Base-by-base conservation (phyloP, 2,113 vertebrate species). In the Rhinopithecus roxellana region DNA sequence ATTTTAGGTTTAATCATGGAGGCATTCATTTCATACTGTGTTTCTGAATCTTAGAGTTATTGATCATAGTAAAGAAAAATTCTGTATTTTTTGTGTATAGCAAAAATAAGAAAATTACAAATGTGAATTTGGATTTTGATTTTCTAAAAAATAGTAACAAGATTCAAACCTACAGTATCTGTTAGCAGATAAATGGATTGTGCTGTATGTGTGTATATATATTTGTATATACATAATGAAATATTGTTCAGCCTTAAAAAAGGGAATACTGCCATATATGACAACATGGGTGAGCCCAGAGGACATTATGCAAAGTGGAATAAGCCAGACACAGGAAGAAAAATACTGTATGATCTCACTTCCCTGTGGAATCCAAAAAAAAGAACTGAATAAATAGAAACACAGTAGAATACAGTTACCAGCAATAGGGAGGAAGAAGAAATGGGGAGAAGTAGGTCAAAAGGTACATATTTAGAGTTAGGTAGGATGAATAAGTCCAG, bases 41-140 rank as follows among this genome's bases (percentile, higher is more conserved):
- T 27, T 86, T 64, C 43, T 67, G n/a, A 80, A 4, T 92, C 69
- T 64, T 32, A 83, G 35, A 88, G 6, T 72, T 89, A 69, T 5
- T 97, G 80, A 79, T 88, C 0, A 7, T 50, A 7, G 5, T 81
- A 70, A 64, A 90, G 45, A 38, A 94, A 79, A 83, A 97, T 50
- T 64, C 16, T 79, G 35, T 90, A 8, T 40, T 38, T 96, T 97
- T 97, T 95, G 11, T 79, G 4, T 93, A 83, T 97, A 87, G 8
- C 50, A 95, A 90, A 40, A 40, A 79, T 22, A 92, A 43, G 52
- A 94, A 94, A 81, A 89, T 86, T 89, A 32, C 12, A 88, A 80
- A 59, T 78, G 16, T 74, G 4, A 75, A 64, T 88, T 93, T 95
- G 72, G 12, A 70, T 45, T 64, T 86, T n/a, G 59, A 30, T 77